These are phyloP conservation scores for Tanytarsus gracilentus DNA, from an alignment of 2,888 invertebrate genomes.

Conservation along the genomic window DNA sequence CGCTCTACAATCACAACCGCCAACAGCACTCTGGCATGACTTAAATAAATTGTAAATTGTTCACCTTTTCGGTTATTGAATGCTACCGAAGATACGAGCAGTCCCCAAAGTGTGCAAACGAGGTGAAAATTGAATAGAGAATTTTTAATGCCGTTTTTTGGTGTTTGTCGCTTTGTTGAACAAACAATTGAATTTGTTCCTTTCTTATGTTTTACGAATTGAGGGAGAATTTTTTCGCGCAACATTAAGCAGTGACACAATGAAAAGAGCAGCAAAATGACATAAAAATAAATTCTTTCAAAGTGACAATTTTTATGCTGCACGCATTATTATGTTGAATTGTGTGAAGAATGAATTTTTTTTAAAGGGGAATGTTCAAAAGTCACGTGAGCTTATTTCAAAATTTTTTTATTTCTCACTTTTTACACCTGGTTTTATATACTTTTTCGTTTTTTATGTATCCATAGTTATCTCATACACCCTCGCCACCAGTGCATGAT, in stretches of 20 bases:
- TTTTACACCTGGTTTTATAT: no score
- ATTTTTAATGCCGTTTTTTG: constrained; percentile 12
- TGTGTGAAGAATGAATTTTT: no score
- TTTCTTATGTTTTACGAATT: constrained; percentile 28
- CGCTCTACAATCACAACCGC: background rate
- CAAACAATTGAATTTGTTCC: constrained; percentile 27
- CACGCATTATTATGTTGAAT: no score
- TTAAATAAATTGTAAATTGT: constrained; percentile 22
- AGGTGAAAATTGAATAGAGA: constrained; percentile 24
- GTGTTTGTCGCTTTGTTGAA: background rate
- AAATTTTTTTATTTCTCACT: no score
- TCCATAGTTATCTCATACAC: no score
- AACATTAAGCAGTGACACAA: background rate
- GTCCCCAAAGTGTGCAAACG: no score
- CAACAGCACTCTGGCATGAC: background rate
- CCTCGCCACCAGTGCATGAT: no score
- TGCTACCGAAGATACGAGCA: background rate
- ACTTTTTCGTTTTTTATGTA: no score
- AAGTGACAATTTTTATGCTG: constrained; percentile 15
- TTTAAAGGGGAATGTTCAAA: no score
- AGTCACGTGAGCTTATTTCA: no score
- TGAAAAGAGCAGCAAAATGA: constrained; percentile 3
- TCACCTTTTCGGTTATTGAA: background rate
- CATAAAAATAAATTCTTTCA: constrained; percentile 7
- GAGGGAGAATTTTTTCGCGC: constrained; percentile 2